Percentiles rank a stretch among this genome's conserved stretches.
Conservation (phyloP, 2,888 invertebrate genomes). For the Bhutanitis thaidina region DNA sequence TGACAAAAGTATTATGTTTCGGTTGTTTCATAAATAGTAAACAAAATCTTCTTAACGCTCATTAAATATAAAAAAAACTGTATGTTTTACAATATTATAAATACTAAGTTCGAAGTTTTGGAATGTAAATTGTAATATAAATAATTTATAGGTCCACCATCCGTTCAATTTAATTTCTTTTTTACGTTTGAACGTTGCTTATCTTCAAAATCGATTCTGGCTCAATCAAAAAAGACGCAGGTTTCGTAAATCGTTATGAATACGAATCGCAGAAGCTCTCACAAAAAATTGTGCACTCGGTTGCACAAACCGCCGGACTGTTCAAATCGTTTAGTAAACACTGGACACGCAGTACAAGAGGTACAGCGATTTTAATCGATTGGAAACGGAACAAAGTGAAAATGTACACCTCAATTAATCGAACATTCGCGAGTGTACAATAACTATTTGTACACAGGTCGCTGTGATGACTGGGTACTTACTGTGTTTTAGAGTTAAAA, state of each 20-base stretch:
- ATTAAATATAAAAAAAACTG: too few species aligned
- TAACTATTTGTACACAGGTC: constrained; percentile 60
- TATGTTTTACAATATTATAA: too few species aligned
- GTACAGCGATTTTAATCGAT: constrained; percentile 79
- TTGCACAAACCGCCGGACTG: constrained; percentile 68
- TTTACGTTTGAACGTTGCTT: not conserved
- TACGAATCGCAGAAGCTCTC: constrained; percentile 15
- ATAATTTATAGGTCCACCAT: too few species aligned
- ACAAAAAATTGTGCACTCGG: constrained; percentile 53
- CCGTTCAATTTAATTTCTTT: too few species aligned
- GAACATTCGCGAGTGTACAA: constrained; percentile 68
- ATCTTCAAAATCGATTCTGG: not conserved
- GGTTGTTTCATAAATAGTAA: too few species aligned
- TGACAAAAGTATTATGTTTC: not conserved
- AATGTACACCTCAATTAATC: constrained; percentile 80
- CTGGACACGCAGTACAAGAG: constrained; percentile 74
- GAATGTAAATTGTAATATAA: too few species aligned
- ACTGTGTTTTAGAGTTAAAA: too few species aligned
- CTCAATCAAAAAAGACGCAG: constrained; percentile 5
- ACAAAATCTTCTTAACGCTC: too few species aligned
- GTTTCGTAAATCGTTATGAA: constrained; percentile 16
- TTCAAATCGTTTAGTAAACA: constrained; percentile 79
- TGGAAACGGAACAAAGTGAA: constrained; percentile 80
- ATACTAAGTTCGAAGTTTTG: too few species aligned
- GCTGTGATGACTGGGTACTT: constrained; percentile 22